Conservation (phyloP, 2,797 vertebrate species). For the Anableps anableps region DNA sequence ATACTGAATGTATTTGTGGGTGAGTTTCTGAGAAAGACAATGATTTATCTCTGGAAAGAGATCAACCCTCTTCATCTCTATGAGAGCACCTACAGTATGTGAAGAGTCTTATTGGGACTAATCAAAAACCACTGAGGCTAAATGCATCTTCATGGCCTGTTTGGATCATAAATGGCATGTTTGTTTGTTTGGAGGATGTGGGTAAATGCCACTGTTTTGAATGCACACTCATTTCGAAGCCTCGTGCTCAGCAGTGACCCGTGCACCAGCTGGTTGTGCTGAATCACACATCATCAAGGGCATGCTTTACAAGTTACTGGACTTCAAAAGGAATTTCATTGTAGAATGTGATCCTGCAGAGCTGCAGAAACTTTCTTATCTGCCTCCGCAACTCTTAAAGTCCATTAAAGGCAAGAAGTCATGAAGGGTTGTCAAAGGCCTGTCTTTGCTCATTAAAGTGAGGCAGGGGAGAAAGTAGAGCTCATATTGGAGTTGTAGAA, state of each 20-base stretch:
- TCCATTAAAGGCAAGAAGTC: slow-evolving; percentile 43
- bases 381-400: slow-evolving; percentile 32
- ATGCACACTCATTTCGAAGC: neutral
- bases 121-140: slow-evolving; percentile 14
- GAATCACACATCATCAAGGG: slow-evolving; percentile 7
- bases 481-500: slow-evolving; percentile 35
- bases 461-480: slow-evolving; percentile 38
- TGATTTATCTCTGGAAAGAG: slow-evolving; percentile 18
- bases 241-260: slow-evolving; percentile 1
- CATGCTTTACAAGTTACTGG: neutral
- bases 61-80: slow-evolving; percentile 41
- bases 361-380: slow-evolving; percentile 34
- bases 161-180: neutral
- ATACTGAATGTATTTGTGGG: neutral
- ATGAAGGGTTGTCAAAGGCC: slow-evolving; percentile 32
- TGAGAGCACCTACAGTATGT: neutral
- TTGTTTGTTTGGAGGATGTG: slow-evolving; percentile 2
- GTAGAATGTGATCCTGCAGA: neutral
- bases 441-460: slow-evolving; percentile 58
- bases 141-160: slow-evolving; percentile 8
- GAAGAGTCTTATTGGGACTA: slow-evolving; percentile 25
- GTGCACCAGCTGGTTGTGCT: neutral
- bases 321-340: slow-evolving; percentile 4
- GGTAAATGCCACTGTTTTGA: slow-evolving; percentile 20
- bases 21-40: neutral